Evolutionary conservation across 2,888 invertebrate species (phyloP), one percentile per base, ranked within the genome.

Genomic region (Punctoribates punctum): DNA sequence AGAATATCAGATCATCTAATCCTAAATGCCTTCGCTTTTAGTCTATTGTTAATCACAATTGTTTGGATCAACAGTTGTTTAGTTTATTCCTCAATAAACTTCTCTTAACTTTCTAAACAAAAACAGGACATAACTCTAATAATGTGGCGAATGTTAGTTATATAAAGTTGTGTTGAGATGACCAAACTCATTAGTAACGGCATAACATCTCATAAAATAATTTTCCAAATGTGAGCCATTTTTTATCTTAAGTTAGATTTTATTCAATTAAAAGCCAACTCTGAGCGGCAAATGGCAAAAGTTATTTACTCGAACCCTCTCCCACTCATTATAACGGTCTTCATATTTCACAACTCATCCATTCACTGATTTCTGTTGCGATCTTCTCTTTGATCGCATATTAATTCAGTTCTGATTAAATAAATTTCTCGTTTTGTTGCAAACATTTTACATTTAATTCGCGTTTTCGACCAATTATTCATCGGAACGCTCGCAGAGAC

Each of bases 51-150:
- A 70, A 38, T 42, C 42, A 70, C 70, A 70, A 70, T 70, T 70
- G 70, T 70, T 70, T 70, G 13, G 42, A 70, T 70, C 70, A 70
- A 70, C 70, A 70, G 70, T 70, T 70, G 70, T 70, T 42, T 42
- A n/a, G 34, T 34, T 62, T 62, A 27, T 62, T 34, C 62, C 17
- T 46, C 13, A 42, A 70, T 42, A 70, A 70, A 70, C 42, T 70
- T 34, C 13, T 17, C 20, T 70, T 23, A 42, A 23, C 4, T 23
- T 65, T 15, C 34, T 17, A 65, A 27, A 34, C 38, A 65, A 15
- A 20, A 34, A 65, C 27, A 60, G 27, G 15, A 15, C 57, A 8
- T 17, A 57, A 62, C 6, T 25, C 25, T 65, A 34, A 34, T 65
- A 65, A 34, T 34, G 65, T 65, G 17, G 17, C 23, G 25, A 65